Evolutionary conservation across 2,797 vertebrate species (phyloP).

Genomic region (Acanthurus lineatus): DNA sequence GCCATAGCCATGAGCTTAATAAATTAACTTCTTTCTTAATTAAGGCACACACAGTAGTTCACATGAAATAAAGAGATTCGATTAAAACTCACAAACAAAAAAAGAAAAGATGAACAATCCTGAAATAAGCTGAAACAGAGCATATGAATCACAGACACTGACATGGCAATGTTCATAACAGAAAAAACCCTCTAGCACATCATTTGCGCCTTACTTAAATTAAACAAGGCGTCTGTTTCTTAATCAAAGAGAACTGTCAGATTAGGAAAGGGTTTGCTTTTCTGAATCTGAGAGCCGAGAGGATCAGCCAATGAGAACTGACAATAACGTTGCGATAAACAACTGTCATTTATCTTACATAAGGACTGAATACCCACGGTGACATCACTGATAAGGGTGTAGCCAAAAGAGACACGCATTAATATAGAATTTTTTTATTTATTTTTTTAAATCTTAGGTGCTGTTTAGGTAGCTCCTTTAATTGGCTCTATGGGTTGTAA

Average conservation of each 20-base stretch:
- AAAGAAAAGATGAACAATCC: background rate
- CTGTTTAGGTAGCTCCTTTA: background rate
- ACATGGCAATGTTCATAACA: background rate
- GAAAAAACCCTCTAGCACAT: background rate
- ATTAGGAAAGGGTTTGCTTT: too few relatives aligned
- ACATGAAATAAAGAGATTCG: background rate
- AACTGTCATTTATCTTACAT: background rate
- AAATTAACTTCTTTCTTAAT: slow-evolving; percentile 61
- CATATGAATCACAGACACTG: background rate
- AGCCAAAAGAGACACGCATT: background rate
- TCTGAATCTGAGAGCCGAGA: background rate
- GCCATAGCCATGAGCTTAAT: slow-evolving; percentile 36
- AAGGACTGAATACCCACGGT: background rate
- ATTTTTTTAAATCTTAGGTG: background rate
- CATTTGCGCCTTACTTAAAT: background rate
- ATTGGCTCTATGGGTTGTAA: background rate
- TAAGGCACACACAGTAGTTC: slow-evolving; percentile 71
- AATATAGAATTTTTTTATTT: too few relatives aligned
- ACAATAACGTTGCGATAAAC: background rate
- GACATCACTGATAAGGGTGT: background rate
- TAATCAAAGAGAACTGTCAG: too few relatives aligned
- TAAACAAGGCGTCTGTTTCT: background rate
- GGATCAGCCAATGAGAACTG: background rate
- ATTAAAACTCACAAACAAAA: slow-evolving; percentile 9
- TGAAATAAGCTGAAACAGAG: background rate